Evolutionary conservation across 37 sponge, comb jelly and placozoan species (phyloP), one percentile per base, ranked within the genome.

Genomic region (Aphrocallistes beatrix): DNA sequence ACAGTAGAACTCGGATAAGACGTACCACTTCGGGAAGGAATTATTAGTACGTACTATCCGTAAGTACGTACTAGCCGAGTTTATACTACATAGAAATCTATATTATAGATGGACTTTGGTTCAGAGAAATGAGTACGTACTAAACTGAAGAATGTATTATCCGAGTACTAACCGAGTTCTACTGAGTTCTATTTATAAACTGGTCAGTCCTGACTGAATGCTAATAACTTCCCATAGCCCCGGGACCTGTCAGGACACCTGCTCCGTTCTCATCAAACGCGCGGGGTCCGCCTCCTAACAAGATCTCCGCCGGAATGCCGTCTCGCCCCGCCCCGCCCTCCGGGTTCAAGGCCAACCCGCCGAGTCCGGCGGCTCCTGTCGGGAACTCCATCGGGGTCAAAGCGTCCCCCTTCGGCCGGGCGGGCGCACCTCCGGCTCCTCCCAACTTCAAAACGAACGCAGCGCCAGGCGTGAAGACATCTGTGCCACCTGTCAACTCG

Each of bases 311-410:
- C 25, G 28, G 28, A 3, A 60, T 25, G 6, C 75, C 75, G 6
- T 32, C 75, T 19, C 10, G 21, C 6, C 75, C 75, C 34, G 75
- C 75, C 3, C 75, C 75, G 25, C 75, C 75, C 75, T 60, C 75
- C n/a, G 75, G 75, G 3, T 60, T 60, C 75, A 60, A 60, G 34
- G 75, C 75, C n/a, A 60, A 60, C 75, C n/a, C 75, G 10, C 28
- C n/a, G 3, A 13, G 28, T 28, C n/a, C 75, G 10, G 75, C n/a
- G 3, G 34, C 75, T 28, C 10, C 75, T 25, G n/a, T 6, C 3
- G 21, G n/a, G 6, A 13, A 42, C 45, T 6, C 45, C 13, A 13
- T 13, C 45, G 13, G 10, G 13, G 8, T 30, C 25, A 60, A 60
- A 28, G 75, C n/a, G 8, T 60, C 75, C 8, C 75, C 75, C n/a